Evolutionary conservation across 2,113 vertebrate species (phyloP), one percentile per base, ranked within the genome.

Genomic region (Sinocyclocheilus rhinocerous): DNA sequence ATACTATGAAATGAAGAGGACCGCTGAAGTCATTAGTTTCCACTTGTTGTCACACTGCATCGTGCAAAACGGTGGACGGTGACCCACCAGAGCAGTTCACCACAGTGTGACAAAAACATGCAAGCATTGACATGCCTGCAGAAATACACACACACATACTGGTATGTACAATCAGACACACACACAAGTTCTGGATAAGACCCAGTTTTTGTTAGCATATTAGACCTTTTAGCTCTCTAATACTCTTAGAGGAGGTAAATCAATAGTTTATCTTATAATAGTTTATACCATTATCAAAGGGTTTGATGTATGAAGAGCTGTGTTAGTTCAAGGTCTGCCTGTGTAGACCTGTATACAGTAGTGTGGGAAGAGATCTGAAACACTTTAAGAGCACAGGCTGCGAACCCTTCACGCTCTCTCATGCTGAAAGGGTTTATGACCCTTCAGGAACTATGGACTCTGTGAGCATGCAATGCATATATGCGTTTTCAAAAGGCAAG

Each of bases 81-180:
- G 75, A 88, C 84, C 84, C 83, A 18, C 81, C 73, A 84, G 88
- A 91, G 84, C 89, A 87, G 86, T 90, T 91, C 90, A 90, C 57
- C 36, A 16, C 88, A 87, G 78, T 87, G 88, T 83, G 84, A 81
- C 76, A 39, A 85, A 61, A 18, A 65, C n/a, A 61, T 20, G 76
- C 86, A 73, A 83, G 79, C 78, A 80, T 39, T 65, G 50, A 84
- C 55, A 75, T 76, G 69, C 84, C 45, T 84, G 73, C 57, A 20
- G 63, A 73, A 45, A 57, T 76, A 86, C 84, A 72, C 67, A 77
- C 67, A 65, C 87, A 70, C 67, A 33, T 3, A 70, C 33, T 24
- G 55, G 57, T 81, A 67, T 67, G 8, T 39, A 69, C 63, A 82
- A 67, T 50, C 76, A 79, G 24, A 48, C 45, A 48, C 67, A 81